phyloP scores from a whole-genome alignment of 1,140 invertebrate genomes.

The Littorina saxatilis region DNA sequence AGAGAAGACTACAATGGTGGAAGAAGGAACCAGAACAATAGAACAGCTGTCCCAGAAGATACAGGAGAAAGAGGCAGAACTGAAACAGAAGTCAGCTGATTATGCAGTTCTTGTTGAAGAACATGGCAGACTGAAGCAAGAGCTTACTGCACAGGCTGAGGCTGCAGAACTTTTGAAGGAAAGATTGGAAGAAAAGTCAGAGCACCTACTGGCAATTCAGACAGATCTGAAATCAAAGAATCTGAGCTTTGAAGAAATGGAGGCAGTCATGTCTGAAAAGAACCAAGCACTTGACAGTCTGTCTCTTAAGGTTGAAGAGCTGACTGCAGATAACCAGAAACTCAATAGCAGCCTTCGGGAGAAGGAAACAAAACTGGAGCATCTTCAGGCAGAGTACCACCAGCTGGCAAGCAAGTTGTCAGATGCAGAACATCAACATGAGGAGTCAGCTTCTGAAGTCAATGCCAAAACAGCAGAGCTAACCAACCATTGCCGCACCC shows the following conservation, averaged over 20 bases:
- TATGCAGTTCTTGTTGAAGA: neutral
- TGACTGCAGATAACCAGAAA: neutral
- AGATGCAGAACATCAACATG: conserved; percentile 3
- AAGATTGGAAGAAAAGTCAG: conserved; percentile 22
- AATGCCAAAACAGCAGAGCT: neutral
- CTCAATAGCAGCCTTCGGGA: neutral
- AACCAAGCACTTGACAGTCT: neutral
- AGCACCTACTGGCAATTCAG: neutral
- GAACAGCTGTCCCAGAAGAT: conserved; percentile 5
- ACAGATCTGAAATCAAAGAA: conserved; percentile 2
- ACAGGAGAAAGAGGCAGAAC: conserved; percentile 10
- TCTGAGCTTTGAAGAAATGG: neutral
- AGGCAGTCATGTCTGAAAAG: neutral
- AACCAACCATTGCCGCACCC: neutral
- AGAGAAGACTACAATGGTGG: neutral
- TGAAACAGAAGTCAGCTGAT: conserved; percentile 14
- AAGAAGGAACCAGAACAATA: neutral
- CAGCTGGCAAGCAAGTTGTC: neutral
- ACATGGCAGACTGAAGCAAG: neutral
- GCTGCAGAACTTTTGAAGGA: neutral
- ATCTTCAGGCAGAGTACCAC: neutral
- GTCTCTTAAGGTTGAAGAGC: neutral
- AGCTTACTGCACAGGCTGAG: neutral
- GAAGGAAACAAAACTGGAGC: neutral
- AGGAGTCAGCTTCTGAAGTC: neutral